A percentile compares a stretch with the other conserved stretches of the same genome.
These are phyloP conservation scores for Venustaconcha ellipsiformis DNA, from an alignment of 1,140 invertebrate genomes.

Conservation along the genomic window DNA sequence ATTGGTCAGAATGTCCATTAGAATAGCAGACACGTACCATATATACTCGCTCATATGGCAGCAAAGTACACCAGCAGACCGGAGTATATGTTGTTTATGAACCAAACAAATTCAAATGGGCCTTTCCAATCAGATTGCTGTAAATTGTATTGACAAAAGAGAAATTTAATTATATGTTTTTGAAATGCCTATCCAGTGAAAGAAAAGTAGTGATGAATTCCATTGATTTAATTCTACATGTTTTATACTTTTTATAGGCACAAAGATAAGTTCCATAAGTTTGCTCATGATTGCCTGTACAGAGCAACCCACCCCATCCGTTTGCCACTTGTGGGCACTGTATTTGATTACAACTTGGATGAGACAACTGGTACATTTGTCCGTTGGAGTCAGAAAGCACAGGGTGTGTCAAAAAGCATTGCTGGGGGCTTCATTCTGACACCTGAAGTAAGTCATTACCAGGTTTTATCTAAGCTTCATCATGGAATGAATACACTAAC, in stretches of 20 bases:
- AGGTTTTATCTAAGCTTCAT: too few species aligned
- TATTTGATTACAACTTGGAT: constrained; percentile 64
- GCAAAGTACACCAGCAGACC: background rate
- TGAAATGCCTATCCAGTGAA: too few species aligned
- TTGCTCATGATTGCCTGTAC: constrained; percentile 60
- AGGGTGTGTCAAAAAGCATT: constrained; percentile 49
- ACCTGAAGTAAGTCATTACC: constrained; percentile 51
- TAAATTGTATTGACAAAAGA: too few species aligned
- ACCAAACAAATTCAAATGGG: too few species aligned
- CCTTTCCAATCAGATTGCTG: too few species aligned
- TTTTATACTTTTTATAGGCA: constrained; percentile 34
- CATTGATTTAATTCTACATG: too few species aligned
- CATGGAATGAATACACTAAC: too few species aligned
- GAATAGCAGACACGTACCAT: too few species aligned
- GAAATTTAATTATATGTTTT: background rate
- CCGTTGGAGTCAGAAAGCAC: constrained; percentile 57
- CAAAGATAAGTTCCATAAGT: constrained; percentile 61
- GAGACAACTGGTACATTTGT: constrained; percentile 50
- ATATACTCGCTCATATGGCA: constrained; percentile 35
- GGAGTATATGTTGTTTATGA: too few species aligned
- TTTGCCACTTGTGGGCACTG: constrained; percentile 54
- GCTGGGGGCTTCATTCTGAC: constrained; percentile 53
- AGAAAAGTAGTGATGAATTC: too few species aligned
- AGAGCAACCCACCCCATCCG: constrained; percentile 54
- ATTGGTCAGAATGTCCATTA: too few species aligned